Conservation (phyloP, 2,888 invertebrate genomes). For the Latrodectus elegans region DNA sequence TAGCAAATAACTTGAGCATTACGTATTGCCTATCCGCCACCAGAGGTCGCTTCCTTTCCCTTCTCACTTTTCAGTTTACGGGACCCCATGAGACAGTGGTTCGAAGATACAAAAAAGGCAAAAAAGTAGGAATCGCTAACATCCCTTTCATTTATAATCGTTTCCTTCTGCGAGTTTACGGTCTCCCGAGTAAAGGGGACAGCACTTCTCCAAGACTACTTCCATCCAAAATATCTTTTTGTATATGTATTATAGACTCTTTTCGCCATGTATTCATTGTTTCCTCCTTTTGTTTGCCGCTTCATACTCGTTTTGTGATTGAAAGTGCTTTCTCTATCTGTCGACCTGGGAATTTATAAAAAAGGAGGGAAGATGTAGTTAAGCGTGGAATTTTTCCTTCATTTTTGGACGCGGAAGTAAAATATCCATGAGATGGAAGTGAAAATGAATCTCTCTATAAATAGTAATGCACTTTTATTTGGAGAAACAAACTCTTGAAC, state of each 20-base stretch:
- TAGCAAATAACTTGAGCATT: too few species aligned
- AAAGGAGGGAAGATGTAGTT: not conserved
- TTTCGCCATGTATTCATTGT: conserved; percentile 11
- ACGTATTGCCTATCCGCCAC: conserved; percentile 14
- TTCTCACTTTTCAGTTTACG: conserved; percentile 31
- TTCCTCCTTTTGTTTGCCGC: conserved; percentile 24
- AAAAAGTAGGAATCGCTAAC: conserved; percentile 10
- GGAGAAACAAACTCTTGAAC: too few species aligned
- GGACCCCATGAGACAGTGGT: conserved; percentile 27
- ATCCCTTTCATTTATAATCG: conserved; percentile 65
- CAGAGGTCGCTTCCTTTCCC: conserved; percentile 29
- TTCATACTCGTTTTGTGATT: conserved; percentile 42
- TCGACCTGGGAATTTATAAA: conserved; percentile 29
- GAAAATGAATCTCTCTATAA: too few species aligned
- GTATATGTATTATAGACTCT: conserved; percentile 60
- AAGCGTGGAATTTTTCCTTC: conserved; percentile 1
- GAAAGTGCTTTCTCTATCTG: conserved; percentile 32
- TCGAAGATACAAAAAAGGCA: conserved; percentile 36
- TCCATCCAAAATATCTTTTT: conserved; percentile 48
- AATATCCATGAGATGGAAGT: too few species aligned
- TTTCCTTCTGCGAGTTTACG: conserved; percentile 50
- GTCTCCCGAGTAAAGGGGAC: conserved; percentile 61
- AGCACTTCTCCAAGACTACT: conserved; percentile 51
- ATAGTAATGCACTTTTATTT: too few species aligned
- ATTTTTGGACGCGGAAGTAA: too few species aligned